phyloP scores from a whole-genome alignment of 2,797 vertebrate species.

The Falco rusticolus region DNA sequence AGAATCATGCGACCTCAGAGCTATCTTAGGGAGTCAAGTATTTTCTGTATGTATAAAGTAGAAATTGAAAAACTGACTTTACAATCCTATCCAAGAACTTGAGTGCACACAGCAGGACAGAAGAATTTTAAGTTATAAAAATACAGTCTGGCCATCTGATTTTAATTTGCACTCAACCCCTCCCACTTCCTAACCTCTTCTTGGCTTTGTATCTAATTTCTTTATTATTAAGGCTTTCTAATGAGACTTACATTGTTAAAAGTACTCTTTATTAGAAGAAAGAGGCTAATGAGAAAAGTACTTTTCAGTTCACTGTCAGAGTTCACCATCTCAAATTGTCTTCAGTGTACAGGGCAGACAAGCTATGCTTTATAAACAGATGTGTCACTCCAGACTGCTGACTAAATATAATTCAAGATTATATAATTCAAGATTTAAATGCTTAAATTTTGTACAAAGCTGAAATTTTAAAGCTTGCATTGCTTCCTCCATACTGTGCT shows the following conservation, averaged over 20 bases:
- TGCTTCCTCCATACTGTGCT: neutral
- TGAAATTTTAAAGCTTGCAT: neutral
- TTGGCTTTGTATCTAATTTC: neutral
- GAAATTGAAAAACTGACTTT: neutral
- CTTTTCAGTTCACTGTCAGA: neutral
- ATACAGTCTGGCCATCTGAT: neutral
- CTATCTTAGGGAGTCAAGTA: neutral
- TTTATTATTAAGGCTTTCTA: neutral
- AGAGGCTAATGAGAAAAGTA: neutral
- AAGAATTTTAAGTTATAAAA: slow-evolving; percentile 8
- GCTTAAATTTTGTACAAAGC: neutral
- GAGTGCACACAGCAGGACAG: neutral
- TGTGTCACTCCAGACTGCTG: neutral
- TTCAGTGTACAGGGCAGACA: neutral
- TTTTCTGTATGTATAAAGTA: neutral
- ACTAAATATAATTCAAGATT: neutral
- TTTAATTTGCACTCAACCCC: neutral
- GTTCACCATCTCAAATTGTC: neutral
- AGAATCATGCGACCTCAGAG: neutral
- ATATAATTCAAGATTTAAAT: neutral
- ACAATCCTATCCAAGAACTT: neutral
- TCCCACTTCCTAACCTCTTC: neutral
- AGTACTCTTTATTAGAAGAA: neutral
- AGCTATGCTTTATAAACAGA: neutral
- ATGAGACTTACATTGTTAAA: neutral